These are phyloP conservation scores for Linyphia triangularis DNA, from an alignment of 2,888 invertebrate species.

Conservation along the genomic window DNA sequence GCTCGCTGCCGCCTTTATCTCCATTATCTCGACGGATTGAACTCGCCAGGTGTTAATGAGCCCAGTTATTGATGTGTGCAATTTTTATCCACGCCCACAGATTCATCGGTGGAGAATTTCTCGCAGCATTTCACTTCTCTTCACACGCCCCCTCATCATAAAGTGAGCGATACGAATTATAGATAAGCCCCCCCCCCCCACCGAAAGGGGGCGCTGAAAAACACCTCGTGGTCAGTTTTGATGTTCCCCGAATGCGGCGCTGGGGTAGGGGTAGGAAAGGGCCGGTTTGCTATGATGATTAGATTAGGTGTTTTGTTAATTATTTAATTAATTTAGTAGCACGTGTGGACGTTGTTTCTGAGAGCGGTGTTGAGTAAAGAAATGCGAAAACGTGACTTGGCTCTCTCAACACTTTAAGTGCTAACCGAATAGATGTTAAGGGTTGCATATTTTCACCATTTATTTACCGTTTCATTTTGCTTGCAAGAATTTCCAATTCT, in stretches of 20 bases:
- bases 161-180: constrained; percentile 70
- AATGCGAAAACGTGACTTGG: too few species aligned
- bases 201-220: background rate
- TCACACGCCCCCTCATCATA: constrained; percentile 71
- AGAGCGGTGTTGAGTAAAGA: background rate
- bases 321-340: constrained; percentile 70
- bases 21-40: constrained; percentile 32
- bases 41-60: constrained; percentile 73
- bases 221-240: background rate
- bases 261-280: background rate
- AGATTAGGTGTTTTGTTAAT: constrained; percentile 64
- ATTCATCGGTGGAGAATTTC: constrained; percentile 62
- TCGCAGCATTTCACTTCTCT: constrained; percentile 5
- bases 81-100: constrained; percentile 56
- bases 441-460: too few species aligned
- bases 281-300: constrained; percentile 55
- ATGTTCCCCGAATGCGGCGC: background rate
- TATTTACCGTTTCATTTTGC: too few species aligned
- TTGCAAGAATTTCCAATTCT: too few species aligned
- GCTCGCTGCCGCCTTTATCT: constrained; percentile 38
- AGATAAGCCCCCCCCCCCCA: constrained; percentile 36
- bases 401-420: too few species aligned
- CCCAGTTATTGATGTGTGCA: constrained; percentile 70
- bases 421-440: too few species aligned
- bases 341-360: background rate